Evolutionary conservation across 2,797 vertebrate species (phyloP).

Genomic region (Thalassophryne amazonica): DNA sequence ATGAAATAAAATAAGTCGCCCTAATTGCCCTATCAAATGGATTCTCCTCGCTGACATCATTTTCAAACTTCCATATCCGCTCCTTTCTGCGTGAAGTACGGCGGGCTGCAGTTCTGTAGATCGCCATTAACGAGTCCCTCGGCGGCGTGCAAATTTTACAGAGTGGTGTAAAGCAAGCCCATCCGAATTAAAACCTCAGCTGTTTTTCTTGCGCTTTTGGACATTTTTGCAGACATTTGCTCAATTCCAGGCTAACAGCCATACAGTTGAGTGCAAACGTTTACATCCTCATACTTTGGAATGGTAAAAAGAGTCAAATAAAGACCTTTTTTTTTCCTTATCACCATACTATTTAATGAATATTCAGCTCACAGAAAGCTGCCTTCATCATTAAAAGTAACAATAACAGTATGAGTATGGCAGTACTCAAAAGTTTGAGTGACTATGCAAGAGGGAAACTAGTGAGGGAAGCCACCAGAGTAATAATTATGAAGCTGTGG

Average conservation of each 20-base stretch:
- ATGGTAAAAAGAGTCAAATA: too few species aligned
- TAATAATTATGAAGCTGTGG: too few species aligned
- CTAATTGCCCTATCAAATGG: conserved; percentile 49
- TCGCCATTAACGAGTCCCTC: conserved; percentile 65
- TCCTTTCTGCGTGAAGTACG: conserved; percentile 52
- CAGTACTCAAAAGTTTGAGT: too few species aligned
- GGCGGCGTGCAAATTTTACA: conserved; percentile 59
- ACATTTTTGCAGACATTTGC: conserved; percentile 68
- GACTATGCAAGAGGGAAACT: too few species aligned
- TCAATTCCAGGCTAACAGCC: conserved; percentile 46
- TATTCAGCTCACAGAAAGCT: too few species aligned
- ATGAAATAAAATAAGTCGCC: conserved; percentile 43
- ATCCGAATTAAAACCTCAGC: conserved; percentile 69
- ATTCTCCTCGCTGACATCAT: conserved; percentile 55
- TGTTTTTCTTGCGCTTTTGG: conserved; percentile 61
- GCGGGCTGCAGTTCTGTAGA: conserved; percentile 66
- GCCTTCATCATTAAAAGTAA: too few species aligned
- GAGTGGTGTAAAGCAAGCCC: conserved; percentile 64
- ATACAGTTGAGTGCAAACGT: too few species aligned
- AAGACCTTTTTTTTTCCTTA: too few species aligned
- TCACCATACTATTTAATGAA: too few species aligned
- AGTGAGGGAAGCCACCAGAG: too few species aligned
- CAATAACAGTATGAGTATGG: too few species aligned
- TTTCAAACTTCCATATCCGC: conserved; percentile 44
- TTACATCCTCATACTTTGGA: too few species aligned